These are phyloP conservation scores for Andrena bucephala DNA, from an alignment of 2,888 invertebrate species.

Conservation along the genomic window DNA sequence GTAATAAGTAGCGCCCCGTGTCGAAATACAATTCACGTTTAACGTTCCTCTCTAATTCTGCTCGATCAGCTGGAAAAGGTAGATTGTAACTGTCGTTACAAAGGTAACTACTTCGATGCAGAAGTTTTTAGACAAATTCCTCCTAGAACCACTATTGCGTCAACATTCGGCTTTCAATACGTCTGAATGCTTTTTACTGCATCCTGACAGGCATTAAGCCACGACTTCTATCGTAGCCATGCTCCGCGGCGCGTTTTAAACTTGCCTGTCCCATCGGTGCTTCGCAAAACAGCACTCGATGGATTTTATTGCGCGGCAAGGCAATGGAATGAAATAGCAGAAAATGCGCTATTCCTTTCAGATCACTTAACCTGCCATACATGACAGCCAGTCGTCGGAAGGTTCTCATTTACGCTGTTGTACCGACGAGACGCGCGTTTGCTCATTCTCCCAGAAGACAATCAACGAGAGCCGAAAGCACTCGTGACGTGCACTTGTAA, in stretches of 20 bases:
- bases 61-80: background rate
- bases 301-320: constrained; percentile 14
- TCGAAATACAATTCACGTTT: constrained; percentile 21
- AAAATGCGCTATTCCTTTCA: constrained; percentile 28
- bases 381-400: constrained; percentile 13
- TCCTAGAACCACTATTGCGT: background rate
- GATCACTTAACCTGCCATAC: constrained; percentile 26
- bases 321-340: constrained; percentile 26
- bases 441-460: constrained; percentile 22
- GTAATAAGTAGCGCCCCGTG: constrained; percentile 15
- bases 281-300: constrained; percentile 7
- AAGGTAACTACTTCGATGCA: background rate
- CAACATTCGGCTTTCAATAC: background rate
- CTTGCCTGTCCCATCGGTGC: background rate
- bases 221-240: background rate
- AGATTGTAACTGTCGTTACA: background rate
- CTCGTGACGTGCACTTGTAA: background rate
- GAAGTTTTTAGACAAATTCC: background rate
- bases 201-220: background rate
- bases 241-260: constrained; percentile 1
- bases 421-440: background rate
- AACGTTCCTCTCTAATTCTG: background rate
- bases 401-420: constrained; percentile 21
- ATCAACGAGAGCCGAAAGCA: constrained; percentile 14
- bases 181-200: background rate